Evolutionary conservation across 1,140 invertebrate species (phyloP).

Genomic region (Trichonephila clavipes): DNA sequence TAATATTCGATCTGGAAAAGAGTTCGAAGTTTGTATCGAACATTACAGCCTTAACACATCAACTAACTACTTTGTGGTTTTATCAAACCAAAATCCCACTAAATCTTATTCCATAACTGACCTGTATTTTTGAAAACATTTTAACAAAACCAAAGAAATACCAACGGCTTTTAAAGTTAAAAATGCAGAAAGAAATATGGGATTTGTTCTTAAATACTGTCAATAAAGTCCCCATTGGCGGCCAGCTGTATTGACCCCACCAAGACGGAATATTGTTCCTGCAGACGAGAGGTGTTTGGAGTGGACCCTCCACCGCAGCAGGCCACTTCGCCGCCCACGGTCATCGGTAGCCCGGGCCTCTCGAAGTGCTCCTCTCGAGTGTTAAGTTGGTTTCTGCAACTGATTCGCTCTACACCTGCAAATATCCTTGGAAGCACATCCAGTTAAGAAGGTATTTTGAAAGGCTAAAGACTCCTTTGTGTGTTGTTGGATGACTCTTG

Average conservation of each 20-base stretch:
- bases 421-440: neutral
- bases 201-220: neutral
- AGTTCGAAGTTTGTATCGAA: too few relatives aligned
- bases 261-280: neutral
- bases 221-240: neutral
- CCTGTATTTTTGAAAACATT: too few relatives aligned
- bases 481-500: slow-evolving; percentile 6
- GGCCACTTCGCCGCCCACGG: neutral
- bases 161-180: too few relatives aligned
- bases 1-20: too few relatives aligned
- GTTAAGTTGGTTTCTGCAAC: slow-evolving; percentile 39
- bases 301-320: neutral
- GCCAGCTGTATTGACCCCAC: slow-evolving; percentile 25
- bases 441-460: neutral
- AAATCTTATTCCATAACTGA: too few relatives aligned
- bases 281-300: neutral
- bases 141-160: too few relatives aligned
- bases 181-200: too few relatives aligned
- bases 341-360: neutral
- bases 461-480: neutral
- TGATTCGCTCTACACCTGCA: slow-evolving; percentile 23
- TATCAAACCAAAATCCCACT: too few relatives aligned
- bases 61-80: too few relatives aligned
- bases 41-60: too few relatives aligned
- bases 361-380: neutral